Conservation (phyloP, 2,797 vertebrate species). For the Ambastaia sidthimunki region DNA sequence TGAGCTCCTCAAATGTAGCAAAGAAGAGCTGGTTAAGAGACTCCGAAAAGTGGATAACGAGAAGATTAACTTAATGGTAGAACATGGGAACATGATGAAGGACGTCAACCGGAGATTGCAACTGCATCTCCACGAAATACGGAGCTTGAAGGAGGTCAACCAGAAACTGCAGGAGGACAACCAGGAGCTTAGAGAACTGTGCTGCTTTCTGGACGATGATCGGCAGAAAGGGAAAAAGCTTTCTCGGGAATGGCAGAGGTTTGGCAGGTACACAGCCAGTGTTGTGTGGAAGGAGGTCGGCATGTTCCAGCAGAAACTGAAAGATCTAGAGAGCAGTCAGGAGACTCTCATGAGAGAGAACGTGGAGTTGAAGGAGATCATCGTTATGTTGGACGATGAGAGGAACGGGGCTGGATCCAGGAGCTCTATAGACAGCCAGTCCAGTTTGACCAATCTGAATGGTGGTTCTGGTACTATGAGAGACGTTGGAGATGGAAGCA, state of each 20-base stretch:
- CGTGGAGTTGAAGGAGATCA: constrained; percentile 87
- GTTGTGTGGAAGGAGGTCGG: constrained; percentile 88
- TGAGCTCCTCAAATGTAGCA: constrained; percentile 83
- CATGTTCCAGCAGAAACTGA: constrained; percentile 87
- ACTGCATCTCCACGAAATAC: constrained; percentile 89
- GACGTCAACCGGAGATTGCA: constrained; percentile 89
- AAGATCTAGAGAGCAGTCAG: constrained; percentile 85
- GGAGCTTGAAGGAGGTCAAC: constrained; percentile 88
- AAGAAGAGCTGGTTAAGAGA: constrained; percentile 84
- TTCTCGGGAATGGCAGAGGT: constrained; percentile 90
- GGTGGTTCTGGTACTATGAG: constrained; percentile 79
- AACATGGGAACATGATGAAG: constrained; percentile 89
- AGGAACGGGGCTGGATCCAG: constrained; percentile 85
- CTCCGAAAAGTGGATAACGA: constrained; percentile 83
- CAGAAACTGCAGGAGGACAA: constrained; percentile 90
- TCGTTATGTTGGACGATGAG: constrained; percentile 88
- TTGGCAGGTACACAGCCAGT: constrained; percentile 85
- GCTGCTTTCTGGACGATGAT: constrained; percentile 90
- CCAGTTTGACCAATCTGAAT: constrained; percentile 84
- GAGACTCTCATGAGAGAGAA: constrained; percentile 85
- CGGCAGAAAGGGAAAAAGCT: constrained; percentile 89
- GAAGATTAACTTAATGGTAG: constrained; percentile 87
- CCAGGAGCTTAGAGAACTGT: constrained; percentile 88
- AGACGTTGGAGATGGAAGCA: constrained; percentile 89
- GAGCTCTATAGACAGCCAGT: constrained; percentile 89